phyloP scores from a whole-genome alignment of 2,113 vertebrate species.

The Neogobius melanostomus region DNA sequence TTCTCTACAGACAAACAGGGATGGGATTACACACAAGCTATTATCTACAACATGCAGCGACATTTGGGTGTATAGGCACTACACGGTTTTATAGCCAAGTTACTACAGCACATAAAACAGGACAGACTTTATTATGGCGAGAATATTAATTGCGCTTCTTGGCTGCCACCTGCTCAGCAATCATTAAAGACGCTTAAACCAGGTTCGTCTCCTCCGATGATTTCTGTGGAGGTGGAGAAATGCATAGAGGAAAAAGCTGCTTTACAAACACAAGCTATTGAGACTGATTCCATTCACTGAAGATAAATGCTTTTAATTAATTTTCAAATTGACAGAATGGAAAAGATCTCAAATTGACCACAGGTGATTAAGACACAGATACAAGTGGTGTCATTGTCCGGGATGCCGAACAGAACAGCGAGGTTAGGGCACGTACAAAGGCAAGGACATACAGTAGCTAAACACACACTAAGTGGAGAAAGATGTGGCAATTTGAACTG shows the following conservation, averaged over 20 bases:
- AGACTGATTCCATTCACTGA: slow-evolving; percentile 25
- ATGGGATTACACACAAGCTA: slow-evolving; percentile 58
- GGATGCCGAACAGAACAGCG: neutral
- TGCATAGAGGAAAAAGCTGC: slow-evolving; percentile 3
- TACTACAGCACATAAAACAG: slow-evolving; percentile 32
- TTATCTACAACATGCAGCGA: slow-evolving; percentile 60
- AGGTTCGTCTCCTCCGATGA: neutral
- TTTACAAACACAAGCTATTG: slow-evolving; percentile 10
- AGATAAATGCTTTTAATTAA: slow-evolving; percentile 47
- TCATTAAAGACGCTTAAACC: slow-evolving; percentile 11
- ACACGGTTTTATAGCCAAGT: slow-evolving; percentile 35
- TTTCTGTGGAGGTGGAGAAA: slow-evolving; percentile 11
- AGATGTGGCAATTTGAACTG: slow-evolving; percentile 43
- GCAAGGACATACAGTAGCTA: slow-evolving; percentile 14
- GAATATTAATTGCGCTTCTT: slow-evolving; percentile 19
- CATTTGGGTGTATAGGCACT: slow-evolving; percentile 39
- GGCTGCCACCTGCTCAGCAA: slow-evolving; percentile 14
- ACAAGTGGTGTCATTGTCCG: neutral
- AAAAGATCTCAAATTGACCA: slow-evolving; percentile 35
- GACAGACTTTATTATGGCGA: slow-evolving; percentile 13
- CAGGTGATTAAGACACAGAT: slow-evolving; percentile 32
- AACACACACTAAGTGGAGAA: slow-evolving; percentile 42
- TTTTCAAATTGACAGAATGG: slow-evolving; percentile 34
- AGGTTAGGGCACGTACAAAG: slow-evolving; percentile 40
- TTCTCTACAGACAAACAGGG: slow-evolving; percentile 73